These are phyloP conservation scores for Ectropis grisescens DNA, from an alignment of 1,140 invertebrate species.

Conservation along the genomic window DNA sequence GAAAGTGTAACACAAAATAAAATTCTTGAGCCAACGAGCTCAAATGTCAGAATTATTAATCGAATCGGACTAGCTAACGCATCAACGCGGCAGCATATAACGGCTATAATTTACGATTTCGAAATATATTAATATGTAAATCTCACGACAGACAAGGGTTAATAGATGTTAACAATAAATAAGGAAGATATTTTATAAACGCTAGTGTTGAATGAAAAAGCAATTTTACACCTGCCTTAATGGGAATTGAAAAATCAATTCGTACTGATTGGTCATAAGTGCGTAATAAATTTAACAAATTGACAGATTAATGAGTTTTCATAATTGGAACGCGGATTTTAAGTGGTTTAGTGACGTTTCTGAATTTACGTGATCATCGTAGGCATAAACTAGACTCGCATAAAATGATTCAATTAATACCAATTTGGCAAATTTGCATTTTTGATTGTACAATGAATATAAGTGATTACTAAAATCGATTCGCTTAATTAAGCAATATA, in stretches of 20 bases:
- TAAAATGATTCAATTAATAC: no score
- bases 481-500: no score
- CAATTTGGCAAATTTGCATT: no score
- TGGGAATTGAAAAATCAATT: constrained; percentile 23
- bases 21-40: no score
- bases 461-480: no score
- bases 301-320: constrained; percentile 27
- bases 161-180: constrained; percentile 49
- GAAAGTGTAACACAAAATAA: no score
- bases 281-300: constrained; percentile 17
- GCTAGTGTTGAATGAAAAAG: constrained; percentile 16
- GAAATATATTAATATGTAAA: constrained; percentile 42
- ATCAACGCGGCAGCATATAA: constrained; percentile 13
- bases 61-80: constrained; percentile 10
- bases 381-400: no score
- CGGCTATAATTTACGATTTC: constrained; percentile 29
- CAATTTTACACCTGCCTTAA: constrained; percentile 25
- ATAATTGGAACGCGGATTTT: constrained; percentile 28
- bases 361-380: no score
- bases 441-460: no score
- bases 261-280: constrained; percentile 18
- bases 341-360: constrained; percentile 16
- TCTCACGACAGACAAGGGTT: constrained; percentile 26
- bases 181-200: constrained; percentile 22
- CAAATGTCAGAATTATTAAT: constrained; percentile 25